Evolutionary conservation across 2,113 vertebrate genomes (phyloP).

Genomic region (Panthera leo): DNA sequence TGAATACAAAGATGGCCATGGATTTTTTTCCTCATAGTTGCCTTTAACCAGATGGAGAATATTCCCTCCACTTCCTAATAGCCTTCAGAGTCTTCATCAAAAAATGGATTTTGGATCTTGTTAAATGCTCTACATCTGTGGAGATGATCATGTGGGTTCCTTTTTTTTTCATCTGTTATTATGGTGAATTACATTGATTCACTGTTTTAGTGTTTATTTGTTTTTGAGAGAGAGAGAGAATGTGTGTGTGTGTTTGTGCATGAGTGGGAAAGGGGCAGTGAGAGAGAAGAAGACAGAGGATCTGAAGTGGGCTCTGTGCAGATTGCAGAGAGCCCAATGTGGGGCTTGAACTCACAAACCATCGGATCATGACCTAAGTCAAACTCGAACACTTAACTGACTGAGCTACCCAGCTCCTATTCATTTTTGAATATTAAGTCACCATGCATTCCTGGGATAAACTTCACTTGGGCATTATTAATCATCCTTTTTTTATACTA

Average conservation of each 20-base stretch:
- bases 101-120: conserved; percentile 11
- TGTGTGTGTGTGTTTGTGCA: too few species aligned
- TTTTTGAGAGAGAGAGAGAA: too few species aligned
- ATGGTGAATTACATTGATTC: background rate
- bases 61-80: background rate
- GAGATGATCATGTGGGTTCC: background rate
- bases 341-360: too few species aligned
- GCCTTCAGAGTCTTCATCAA: background rate
- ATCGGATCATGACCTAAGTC: too few species aligned
- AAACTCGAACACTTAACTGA: too few species aligned
- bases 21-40: background rate
- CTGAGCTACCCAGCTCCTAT: too few species aligned
- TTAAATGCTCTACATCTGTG: background rate
- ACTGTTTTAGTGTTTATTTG: background rate
- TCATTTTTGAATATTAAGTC: background rate
- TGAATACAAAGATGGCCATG: background rate
- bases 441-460: background rate
- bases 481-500: background rate
- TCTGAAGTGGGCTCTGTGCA: too few species aligned
- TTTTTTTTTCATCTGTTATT: background rate
- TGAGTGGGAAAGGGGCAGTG: too few species aligned
- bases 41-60: background rate
- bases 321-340: too few species aligned
- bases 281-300: too few species aligned
- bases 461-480: background rate